Evolutionary conservation across 2,113 vertebrate species (phyloP), one percentile per base, ranked within the genome.

Genomic region (Pogona vitticeps): DNA sequence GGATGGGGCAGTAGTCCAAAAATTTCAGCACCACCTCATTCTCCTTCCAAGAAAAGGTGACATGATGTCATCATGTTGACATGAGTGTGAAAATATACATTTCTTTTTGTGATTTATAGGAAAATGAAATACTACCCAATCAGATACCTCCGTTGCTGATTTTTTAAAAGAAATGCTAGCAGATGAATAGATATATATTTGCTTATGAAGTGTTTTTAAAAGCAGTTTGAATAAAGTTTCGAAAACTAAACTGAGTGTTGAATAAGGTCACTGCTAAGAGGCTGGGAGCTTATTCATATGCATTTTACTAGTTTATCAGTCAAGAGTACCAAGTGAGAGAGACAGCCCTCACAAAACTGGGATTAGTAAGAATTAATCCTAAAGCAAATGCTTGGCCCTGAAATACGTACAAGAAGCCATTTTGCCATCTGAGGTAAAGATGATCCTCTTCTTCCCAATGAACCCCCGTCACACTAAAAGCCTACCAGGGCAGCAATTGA

Each of bases 221-320:
- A 20, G 18, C 28, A 23, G 84, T 40, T 38, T 80, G 76, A 80
- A 80, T 86, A 80, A 86, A 80, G 14, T n/a, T 46, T 36, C 6
- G n/a, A 26, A 68, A 42, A 3, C 3, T 13, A 6, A 20, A 14
- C 17, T 3, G 15, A n/a, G 26, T n/a, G 65, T n/a, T 33, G 18
- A 36, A 9, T 10, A 23, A 20, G 46, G 26, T 18, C 38, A 17
- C 36, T 52, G 10, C 10, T 52, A 10, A 52, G 10, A 52, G 46
- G 46, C 46, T 52, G 46, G 46, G 10, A 10, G 5, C 46, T 52
- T 5, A 52, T 52, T 52, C 46, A 52, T 52, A 52, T n/a, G n/a
- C n/a, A n/a, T 52, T 52, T 52, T 52, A 52, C 10, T 52, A 52
- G 5, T 52, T 52, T 10, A 5, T 52, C 46, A 52, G 46, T 52